These are phyloP conservation scores for Parambassis ranga DNA, from an alignment of 2,797 vertebrate species.

Conservation along the genomic window DNA sequence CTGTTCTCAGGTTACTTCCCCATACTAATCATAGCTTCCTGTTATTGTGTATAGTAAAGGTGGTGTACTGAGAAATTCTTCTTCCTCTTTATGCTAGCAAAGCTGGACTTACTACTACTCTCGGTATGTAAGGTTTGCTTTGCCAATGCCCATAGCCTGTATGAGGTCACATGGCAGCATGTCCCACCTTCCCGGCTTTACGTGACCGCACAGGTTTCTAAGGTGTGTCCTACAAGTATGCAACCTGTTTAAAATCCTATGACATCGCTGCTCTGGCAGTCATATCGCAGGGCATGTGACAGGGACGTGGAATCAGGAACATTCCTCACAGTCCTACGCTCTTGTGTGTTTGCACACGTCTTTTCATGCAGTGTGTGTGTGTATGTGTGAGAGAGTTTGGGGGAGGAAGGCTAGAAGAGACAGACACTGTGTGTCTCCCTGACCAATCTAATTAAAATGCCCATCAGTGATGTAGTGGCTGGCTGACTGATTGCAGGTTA, in stretches of 20 bases:
- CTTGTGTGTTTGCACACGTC: conserved; percentile 31
- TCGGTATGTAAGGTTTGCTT: conserved; percentile 18
- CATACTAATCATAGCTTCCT: conserved; percentile 24
- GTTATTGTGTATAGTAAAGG: conserved; percentile 2
- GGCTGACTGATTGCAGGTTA: conserved; percentile 24
- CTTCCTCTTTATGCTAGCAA: conserved; percentile 23
- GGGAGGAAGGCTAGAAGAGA: conserved; percentile 20
- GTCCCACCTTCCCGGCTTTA: neutral
- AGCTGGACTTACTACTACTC: too few species aligned
- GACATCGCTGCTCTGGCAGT: conserved; percentile 22
- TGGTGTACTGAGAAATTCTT: neutral
- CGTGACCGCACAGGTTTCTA: conserved; percentile 21
- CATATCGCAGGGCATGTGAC: conserved; percentile 59
- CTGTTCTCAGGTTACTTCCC: conserved; percentile 36
- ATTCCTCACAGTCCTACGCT: conserved; percentile 55
- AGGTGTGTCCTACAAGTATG: conserved; percentile 40
- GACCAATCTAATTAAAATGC: conserved; percentile 50
- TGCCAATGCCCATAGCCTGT: neutral
- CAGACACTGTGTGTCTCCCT: conserved; percentile 40
- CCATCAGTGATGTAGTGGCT: conserved; percentile 29
- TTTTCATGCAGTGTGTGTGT: conserved; percentile 34
- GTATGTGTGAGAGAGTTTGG: neutral
- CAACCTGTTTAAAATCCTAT: conserved; percentile 46
- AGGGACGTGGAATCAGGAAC: conserved; percentile 24
- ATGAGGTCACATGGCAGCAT: conserved; percentile 13